Percentiles rank a stretch among this genome's conserved stretches.
Conservation (phyloP, 2,797 vertebrate species). For the Spheniscus humboldti region DNA sequence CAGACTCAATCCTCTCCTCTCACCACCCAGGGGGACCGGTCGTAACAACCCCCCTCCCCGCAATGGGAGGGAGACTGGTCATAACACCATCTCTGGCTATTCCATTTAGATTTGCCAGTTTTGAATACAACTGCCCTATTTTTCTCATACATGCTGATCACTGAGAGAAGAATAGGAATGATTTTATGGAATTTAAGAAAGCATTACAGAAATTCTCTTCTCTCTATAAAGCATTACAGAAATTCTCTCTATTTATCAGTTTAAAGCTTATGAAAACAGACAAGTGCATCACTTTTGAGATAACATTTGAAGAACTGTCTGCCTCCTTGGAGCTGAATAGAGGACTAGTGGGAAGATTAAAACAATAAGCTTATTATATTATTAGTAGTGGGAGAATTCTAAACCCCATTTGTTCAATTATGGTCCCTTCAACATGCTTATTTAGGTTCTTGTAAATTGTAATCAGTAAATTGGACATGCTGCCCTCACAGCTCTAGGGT, state of each 20-base stretch:
- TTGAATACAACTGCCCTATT: not conserved
- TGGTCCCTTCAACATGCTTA: conserved; percentile 45
- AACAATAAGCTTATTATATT: conserved; percentile 56
- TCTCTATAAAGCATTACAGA: not conserved
- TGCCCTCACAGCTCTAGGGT: conserved; percentile 54
- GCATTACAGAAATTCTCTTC: not conserved
- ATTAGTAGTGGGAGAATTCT: conserved; percentile 52
- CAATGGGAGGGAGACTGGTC: not conserved
- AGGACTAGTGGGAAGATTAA: conserved; percentile 34
- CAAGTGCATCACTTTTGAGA: not conserved
- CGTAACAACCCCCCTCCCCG: not conserved
- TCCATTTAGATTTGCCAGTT: not conserved
- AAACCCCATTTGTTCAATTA: conserved; percentile 64
- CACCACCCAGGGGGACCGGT: not conserved
- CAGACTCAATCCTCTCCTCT: not conserved
- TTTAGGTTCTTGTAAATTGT: conserved; percentile 64
- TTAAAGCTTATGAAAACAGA: not conserved
- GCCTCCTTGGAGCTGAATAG: conserved; percentile 35
- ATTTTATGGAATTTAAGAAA: not conserved
- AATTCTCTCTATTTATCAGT: not conserved
- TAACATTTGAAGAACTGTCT: conserved; percentile 25
- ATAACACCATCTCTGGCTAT: not conserved
- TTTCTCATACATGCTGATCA: not conserved
- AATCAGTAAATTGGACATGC: conserved; percentile 63
- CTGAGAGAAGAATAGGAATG: not conserved